Evolutionary conservation across 2,888 invertebrate species (phyloP).

Genomic region (Minunthozetes semirufus): DNA sequence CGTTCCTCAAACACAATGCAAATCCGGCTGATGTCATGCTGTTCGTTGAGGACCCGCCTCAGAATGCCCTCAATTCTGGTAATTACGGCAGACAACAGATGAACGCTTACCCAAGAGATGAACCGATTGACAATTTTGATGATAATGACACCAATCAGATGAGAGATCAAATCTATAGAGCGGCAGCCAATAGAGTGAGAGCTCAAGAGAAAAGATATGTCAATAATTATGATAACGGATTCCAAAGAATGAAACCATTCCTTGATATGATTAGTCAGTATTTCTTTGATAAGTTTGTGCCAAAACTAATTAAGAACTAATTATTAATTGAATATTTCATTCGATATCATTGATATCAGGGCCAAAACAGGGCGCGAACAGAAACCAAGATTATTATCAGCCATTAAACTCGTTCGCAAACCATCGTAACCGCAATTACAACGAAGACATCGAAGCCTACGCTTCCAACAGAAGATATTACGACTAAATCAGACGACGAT

Average conservation of each 20-base stretch:
- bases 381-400: background rate
- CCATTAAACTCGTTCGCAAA: background rate
- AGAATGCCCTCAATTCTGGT: background rate
- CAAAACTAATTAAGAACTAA: no score
- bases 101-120: no score
- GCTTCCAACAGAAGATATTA: background rate
- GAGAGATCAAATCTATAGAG: background rate
- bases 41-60: conserved; percentile 23
- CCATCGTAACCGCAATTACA: background rate
- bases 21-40: conserved; percentile 21
- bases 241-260: background rate
- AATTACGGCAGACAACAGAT: background rate
- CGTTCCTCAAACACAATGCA: background rate
- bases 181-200: background rate
- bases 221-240: background rate
- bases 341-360: background rate
- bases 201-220: background rate
- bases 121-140: background rate
- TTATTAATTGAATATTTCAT: no score
- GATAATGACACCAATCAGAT: background rate
- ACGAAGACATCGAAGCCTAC: background rate
- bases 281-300: background rate
- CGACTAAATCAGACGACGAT: background rate
- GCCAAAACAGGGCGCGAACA: background rate
- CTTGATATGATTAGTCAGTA: background rate